These are phyloP conservation scores for Capreolus pygargus DNA, from an alignment of 2,113 vertebrate species.

Conservation along the genomic window DNA sequence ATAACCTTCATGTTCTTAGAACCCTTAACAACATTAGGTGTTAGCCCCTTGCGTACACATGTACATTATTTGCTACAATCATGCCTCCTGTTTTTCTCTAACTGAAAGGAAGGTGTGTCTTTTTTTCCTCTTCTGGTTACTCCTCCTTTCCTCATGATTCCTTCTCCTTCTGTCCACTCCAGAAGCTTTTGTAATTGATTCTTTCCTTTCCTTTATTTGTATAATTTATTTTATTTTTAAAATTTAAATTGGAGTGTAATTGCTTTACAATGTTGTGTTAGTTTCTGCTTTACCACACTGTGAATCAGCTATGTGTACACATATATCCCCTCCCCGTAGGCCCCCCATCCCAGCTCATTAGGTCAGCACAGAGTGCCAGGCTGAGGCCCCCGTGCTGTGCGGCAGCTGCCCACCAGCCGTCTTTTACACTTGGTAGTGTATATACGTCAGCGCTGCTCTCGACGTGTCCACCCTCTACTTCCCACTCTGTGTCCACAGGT, in stretches of 20 bases:
- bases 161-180: neutral
- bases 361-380: neutral
- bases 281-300: neutral
- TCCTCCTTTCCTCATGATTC: neutral
- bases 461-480: fast-evolving
- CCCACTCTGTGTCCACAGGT: neutral
- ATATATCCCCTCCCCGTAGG: fast-evolving
- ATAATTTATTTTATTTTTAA: neutral
- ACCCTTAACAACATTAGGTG: fast-evolving
- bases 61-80: neutral
- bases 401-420: neutral
- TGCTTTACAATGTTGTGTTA: neutral
- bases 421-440: neutral
- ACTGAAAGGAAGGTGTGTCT: neutral
- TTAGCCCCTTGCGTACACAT: fast-evolving
- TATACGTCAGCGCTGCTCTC: fast-evolving
- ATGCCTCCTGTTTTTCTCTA: neutral
- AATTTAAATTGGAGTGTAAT: neutral
- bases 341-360: fast-evolving
- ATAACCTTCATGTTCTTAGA: neutral
- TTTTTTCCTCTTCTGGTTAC: neutral
- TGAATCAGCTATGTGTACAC: neutral
- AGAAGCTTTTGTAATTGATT: neutral
- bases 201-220: neutral
- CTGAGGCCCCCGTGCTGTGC: neutral